Evolutionary conservation across 2,888 invertebrate species (phyloP), one percentile per base, ranked within the genome.

Genomic region (Nephrotoma appendiculata): DNA sequence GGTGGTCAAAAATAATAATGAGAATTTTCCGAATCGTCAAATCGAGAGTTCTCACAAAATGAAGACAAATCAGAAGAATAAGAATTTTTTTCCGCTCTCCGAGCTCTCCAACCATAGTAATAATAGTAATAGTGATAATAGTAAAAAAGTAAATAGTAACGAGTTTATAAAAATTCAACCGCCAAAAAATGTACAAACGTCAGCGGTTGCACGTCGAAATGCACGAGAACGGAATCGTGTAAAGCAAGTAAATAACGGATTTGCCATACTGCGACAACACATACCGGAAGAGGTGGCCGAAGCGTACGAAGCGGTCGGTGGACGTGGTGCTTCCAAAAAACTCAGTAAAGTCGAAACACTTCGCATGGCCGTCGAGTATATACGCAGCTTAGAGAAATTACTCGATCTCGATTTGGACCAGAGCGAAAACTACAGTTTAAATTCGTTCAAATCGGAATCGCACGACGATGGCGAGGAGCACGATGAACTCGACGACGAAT

Each of bases 201-300:
- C 96, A 41, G 96, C 97, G 0, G 97, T 97, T 6, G 97, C 97
- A 0, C 93, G 98, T 84, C 93, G 98, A 89, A 98, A 98, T 92
- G 98, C 98, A 88, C 94, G 98, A 86, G 98, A 98, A 93, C 93
- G 98, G 31, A 98, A 98, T 92, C 94, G 98, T 87, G 98, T 98
- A 9, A 96, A 97, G 89, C 97, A 97, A 93, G 97, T 97, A 42
- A 97, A 97, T 92, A 96, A 97, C 89, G 98, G 97, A 19, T 98
- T 97, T 90, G 96, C 97, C 0, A 95, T 96, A n/a, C 92, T 98
- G 1, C 93, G 97, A 31, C 95, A 96, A 89, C 97, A 96, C 90
- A 97, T 98, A 88, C 98, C 97, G 0, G 95, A 95, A 87, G 95
- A 96, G 90, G 95, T 96, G 0, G 96, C 96, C 0, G 93, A 94